Evolutionary conservation across 2,797 vertebrate genomes (phyloP).

Genomic region (Antennarius maculatus): DNA sequence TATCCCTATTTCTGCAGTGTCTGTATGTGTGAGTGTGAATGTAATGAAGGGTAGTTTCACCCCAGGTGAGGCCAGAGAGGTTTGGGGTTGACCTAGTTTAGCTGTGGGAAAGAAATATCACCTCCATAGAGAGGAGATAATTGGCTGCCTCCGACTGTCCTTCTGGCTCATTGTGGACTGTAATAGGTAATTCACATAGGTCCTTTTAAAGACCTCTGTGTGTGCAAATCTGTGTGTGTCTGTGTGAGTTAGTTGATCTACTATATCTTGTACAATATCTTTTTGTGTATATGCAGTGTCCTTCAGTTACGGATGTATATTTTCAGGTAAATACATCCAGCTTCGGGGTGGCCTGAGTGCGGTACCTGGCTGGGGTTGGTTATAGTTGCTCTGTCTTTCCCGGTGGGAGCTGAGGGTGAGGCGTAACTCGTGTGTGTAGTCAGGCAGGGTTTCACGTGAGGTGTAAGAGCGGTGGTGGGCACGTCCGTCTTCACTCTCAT

Average conservation of each 20-base stretch:
- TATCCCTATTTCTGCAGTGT: conserved; percentile 41
- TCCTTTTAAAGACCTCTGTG: conserved; percentile 64
- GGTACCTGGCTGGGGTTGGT: conserved; percentile 90
- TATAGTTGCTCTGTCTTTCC: conserved; percentile 88
- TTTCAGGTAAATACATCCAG: conserved; percentile 16
- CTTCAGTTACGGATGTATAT: neutral
- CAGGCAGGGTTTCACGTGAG: conserved; percentile 93
- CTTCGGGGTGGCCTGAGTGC: neutral
- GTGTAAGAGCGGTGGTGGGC: conserved; percentile 92
- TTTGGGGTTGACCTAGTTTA: conserved; percentile 82
- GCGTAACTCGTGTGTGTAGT: conserved; percentile 92
- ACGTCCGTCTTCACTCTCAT: conserved; percentile 94
- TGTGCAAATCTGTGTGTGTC: conserved; percentile 24
- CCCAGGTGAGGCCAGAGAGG: conserved; percentile 77
- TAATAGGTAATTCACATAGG: conserved; percentile 78
- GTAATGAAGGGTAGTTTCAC: conserved; percentile 74
- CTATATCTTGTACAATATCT: conserved; percentile 12
- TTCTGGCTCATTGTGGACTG: conserved; percentile 76
- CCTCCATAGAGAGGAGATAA: conserved; percentile 77
- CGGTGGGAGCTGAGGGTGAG: conserved; percentile 91
- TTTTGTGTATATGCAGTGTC: conserved; percentile 12
- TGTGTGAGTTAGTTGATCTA: conserved; percentile 24
- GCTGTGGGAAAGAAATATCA: conserved; percentile 80
- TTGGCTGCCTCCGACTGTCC: conserved; percentile 80
- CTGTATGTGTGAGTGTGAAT: conserved; percentile 52